A percentile compares a stretch with the other conserved stretches of the same genome.
These are phyloP conservation scores for Mormyrus hasselquistii DNA, from an alignment of 2,797 vertebrate species.

Conservation along the genomic window DNA sequence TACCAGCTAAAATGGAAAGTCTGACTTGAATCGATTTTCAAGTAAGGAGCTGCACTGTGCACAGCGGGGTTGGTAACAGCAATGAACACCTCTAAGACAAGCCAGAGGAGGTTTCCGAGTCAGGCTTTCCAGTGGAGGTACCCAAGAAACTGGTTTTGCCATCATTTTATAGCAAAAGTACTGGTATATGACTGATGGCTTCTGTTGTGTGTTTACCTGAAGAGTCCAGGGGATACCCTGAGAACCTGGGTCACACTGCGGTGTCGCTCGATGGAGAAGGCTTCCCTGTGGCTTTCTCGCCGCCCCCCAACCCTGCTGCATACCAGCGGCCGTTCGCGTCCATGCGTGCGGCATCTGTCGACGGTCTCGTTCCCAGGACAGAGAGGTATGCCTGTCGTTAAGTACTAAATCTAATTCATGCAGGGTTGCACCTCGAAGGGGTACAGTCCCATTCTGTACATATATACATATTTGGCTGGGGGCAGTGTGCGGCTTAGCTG, in stretches of 20 bases:
- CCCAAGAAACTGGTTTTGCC: not conserved
- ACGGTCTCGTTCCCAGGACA: slow-evolving; percentile 52
- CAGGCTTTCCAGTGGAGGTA: not conserved
- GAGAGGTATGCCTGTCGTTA: slow-evolving; percentile 64
- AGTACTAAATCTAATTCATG: not conserved
- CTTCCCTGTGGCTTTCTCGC: slow-evolving; percentile 60
- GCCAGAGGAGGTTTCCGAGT: not conserved
- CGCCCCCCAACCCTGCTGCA: slow-evolving; percentile 50
- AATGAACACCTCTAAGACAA: not conserved
- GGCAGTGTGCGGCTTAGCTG: not conserved
- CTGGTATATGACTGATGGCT: not conserved
- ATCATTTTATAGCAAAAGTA: not conserved
- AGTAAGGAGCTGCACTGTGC: not conserved
- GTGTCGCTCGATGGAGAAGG: not conserved
- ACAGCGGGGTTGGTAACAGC: not conserved
- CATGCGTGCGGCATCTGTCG: slow-evolving; percentile 58
- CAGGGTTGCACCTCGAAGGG: not conserved
- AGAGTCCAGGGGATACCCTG: slow-evolving; percentile 71
- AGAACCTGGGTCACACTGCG: slow-evolving; percentile 56
- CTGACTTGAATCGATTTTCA: not conserved
- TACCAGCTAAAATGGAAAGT: slow-evolving; percentile 1
- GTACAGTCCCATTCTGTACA: not conserved
- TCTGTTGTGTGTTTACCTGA: slow-evolving; percentile 21
- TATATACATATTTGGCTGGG: not conserved
- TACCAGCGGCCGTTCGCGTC: slow-evolving; percentile 67